Percentiles rank a stretch among this genome's conserved stretches.
Conservation (phyloP, 2,113 vertebrate genomes). For the Gorilla gorilla region DNA sequence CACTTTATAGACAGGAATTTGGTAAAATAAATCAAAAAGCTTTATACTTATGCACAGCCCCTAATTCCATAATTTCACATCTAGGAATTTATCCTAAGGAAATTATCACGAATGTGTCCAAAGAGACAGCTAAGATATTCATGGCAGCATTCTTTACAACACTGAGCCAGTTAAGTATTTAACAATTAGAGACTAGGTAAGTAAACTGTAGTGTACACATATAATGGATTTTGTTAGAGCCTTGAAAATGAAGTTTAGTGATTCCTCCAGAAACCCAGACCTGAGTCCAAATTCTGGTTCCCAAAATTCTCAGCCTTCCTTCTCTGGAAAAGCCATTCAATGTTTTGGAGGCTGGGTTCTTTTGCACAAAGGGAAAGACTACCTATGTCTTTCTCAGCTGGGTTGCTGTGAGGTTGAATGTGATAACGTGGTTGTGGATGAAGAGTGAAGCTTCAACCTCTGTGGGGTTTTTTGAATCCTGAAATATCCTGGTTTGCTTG, state of each 20-base stretch:
- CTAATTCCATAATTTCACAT: not conserved
- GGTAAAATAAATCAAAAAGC: not conserved
- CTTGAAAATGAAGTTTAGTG: not conserved
- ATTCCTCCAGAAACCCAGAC: not conserved
- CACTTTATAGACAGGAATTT: not conserved
- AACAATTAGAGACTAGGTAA: not conserved
- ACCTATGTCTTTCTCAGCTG: not conserved
- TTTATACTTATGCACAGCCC: not conserved
- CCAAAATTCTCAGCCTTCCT: not conserved
- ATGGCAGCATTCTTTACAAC: not conserved
- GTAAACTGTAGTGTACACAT: not conserved
- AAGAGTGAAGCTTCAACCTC: not conserved
- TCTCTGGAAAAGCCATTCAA: not conserved
- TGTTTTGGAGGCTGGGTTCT: not conserved
- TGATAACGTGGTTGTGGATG: not conserved
- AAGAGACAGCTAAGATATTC: not conserved
- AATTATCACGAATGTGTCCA: not conserved
- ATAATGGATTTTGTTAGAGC: not conserved
- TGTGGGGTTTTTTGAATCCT: not conserved
- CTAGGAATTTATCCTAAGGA: not conserved
- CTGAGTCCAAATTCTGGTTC: not conserved
- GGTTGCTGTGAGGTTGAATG: not conserved
- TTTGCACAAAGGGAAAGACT: not conserved
- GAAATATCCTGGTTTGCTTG: not conserved
- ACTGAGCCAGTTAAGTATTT: not conserved